phyloP scores from a whole-genome alignment of 1,140 invertebrate species.

The Chlorops oryzae region DNA sequence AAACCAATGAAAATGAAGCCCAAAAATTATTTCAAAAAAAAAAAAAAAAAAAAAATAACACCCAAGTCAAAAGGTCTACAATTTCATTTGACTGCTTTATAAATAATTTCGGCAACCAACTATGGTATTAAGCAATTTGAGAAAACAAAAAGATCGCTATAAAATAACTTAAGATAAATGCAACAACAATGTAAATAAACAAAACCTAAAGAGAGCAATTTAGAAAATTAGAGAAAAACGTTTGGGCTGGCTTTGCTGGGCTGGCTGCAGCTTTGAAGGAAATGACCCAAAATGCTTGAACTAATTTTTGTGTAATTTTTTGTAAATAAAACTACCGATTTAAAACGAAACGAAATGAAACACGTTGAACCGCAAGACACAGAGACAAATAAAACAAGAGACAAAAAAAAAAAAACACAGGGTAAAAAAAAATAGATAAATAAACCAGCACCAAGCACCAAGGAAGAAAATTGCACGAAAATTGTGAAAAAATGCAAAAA shows the following conservation, averaged over 20 bases:
- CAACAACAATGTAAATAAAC: constrained; percentile 8
- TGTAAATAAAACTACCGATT: constrained; percentile 45
- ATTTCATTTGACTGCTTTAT: too few species aligned
- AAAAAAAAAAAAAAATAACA: too few species aligned
- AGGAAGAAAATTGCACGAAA: constrained; percentile 16
- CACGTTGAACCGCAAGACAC: constrained; percentile 21
- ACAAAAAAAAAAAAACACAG: constrained; percentile 24
- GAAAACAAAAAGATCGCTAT: constrained; percentile 32
- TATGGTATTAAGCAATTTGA: too few species aligned
- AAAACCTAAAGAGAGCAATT: not conserved
- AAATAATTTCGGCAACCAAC: too few species aligned
- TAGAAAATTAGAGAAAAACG: too few species aligned
- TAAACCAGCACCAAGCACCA: too few species aligned
- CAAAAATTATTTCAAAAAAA: too few species aligned
- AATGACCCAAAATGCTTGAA: too few species aligned
- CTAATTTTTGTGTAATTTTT: constrained; percentile 41
- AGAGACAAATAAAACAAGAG: not conserved
- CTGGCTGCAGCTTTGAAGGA: too few species aligned
- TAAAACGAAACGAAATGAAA: constrained; percentile 16
- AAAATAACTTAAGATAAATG: constrained; percentile 13
- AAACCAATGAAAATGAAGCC: too few species aligned
- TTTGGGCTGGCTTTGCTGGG: too few species aligned
- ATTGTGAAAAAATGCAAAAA: constrained; percentile 40
- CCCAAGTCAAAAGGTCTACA: too few species aligned
- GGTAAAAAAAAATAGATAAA: constrained; percentile 22